These are phyloP conservation scores for Heliconius himera DNA, from an alignment of 1,140 invertebrate genomes.

Conservation along the genomic window DNA sequence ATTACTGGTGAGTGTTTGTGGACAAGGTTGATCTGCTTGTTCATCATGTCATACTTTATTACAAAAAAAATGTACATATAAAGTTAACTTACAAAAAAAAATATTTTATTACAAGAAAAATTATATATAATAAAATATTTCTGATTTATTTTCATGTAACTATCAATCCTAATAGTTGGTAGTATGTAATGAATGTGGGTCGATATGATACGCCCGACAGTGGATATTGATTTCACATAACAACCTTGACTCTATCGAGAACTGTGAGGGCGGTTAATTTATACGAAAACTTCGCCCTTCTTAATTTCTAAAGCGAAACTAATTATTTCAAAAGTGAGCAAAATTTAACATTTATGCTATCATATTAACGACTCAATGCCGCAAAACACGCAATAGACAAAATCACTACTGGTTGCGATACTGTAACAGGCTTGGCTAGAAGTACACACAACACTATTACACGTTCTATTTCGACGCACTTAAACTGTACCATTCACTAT, in stretches of 20 bases:
- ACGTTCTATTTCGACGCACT: conserved; percentile 59
- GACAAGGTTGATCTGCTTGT: conserved; percentile 44
- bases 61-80: too few relatives aligned
- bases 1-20: conserved; percentile 70
- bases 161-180: not conserved
- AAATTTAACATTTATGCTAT: conserved; percentile 53
- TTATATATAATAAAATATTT: not conserved
- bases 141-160: not conserved
- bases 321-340: conserved; percentile 53
- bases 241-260: conserved; percentile 71
- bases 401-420: conserved; percentile 57
- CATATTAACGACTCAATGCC: conserved; percentile 63
- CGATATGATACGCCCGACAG: conserved; percentile 51
- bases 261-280: conserved; percentile 55
- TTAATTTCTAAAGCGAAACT: conserved; percentile 70
- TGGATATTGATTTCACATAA: conserved; percentile 61
- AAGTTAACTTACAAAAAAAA: too few relatives aligned
- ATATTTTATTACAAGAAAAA: too few relatives aligned
- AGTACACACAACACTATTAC: conserved; percentile 55
- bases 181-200: conserved; percentile 47
- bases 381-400: conserved; percentile 64
- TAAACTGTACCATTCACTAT: conserved; percentile 56
- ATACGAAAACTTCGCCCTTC: conserved; percentile 63
- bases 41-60: conserved; percentile 27
- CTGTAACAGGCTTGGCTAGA: conserved; percentile 58